Conservation (phyloP, 1,140 invertebrate species). For the Eupeodes corollae region DNA sequence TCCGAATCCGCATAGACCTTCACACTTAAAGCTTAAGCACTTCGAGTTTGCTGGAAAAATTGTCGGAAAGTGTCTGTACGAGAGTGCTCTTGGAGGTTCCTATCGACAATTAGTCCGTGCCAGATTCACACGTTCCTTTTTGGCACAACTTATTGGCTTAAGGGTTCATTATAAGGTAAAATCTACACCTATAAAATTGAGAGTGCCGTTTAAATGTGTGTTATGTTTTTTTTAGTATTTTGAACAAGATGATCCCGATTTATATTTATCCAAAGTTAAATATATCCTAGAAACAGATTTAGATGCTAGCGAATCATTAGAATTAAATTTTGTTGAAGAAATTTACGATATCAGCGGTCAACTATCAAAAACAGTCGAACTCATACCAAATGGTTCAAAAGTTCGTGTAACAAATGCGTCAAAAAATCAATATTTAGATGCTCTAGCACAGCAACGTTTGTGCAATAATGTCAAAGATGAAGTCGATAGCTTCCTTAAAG, state of each 20-base stretch:
- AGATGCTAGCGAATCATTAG: conserved; percentile 56
- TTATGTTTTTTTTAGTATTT: conserved; percentile 53
- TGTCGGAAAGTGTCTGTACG: conserved; percentile 66
- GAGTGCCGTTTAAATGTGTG: neutral
- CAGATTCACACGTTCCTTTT: conserved; percentile 81
- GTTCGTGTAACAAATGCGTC: conserved; percentile 32
- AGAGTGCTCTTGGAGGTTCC: conserved; percentile 75
- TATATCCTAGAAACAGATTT: conserved; percentile 86
- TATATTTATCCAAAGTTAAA: conserved; percentile 84
- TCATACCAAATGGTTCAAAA: conserved; percentile 61
- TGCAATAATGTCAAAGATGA: conserved; percentile 70
- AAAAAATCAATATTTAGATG: conserved; percentile 62
- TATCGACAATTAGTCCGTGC: conserved; percentile 84
- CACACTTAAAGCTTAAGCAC: conserved; percentile 71
- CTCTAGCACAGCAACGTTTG: conserved; percentile 77
- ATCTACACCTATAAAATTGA: conserved; percentile 32
- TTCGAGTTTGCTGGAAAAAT: conserved; percentile 90
- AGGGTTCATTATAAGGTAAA: conserved; percentile 69
- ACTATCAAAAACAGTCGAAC: conserved; percentile 60
- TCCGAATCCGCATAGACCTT: conserved; percentile 65
- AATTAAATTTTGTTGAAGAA: conserved; percentile 80
- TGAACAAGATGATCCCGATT: conserved; percentile 88
- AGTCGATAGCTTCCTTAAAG: conserved; percentile 78
- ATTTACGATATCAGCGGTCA: conserved; percentile 71
- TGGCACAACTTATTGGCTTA: conserved; percentile 87